Evolutionary conservation across 1,140 invertebrate species (phyloP).

Genomic region (Aphis gossypii): DNA sequence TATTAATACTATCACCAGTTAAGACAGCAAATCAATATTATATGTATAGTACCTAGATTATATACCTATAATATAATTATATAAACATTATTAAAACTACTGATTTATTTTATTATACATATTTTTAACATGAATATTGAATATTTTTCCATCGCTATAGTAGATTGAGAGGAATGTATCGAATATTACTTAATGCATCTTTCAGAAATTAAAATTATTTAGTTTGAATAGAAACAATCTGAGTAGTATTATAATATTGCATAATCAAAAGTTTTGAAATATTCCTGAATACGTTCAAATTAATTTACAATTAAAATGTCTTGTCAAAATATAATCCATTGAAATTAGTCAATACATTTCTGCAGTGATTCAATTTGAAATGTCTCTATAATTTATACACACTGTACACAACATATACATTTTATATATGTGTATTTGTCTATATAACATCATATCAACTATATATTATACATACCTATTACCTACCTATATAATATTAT

Average conservation of each 20-base stretch:
- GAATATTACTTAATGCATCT: not conserved
- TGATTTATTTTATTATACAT: not conserved
- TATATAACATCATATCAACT: not conserved
- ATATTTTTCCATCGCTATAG: not conserved
- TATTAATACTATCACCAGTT: not conserved
- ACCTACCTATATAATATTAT: too few relatives aligned
- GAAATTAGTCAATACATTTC: not conserved
- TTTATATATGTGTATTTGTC: not conserved
- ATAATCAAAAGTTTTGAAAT: constrained; percentile 16
- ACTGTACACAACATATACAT: not conserved
- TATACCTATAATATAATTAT: not conserved
- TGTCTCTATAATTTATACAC: not conserved
- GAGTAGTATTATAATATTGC: not conserved
- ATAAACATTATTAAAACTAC: not conserved
- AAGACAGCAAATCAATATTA: not conserved
- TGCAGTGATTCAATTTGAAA: not conserved
- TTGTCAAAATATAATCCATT: constrained; percentile 3
- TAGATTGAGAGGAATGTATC: not conserved
- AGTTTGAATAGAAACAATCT: not conserved
- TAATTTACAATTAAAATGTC: constrained; percentile 4
- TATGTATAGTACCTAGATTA: not conserved
- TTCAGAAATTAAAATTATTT: not conserved
- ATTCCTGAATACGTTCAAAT: not conserved
- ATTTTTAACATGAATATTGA: not conserved
- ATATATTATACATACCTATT: not conserved